A percentile compares a stretch with the other conserved stretches of the same genome.
Conservation (phyloP, 2,113 vertebrate genomes). For the Anas platyrhynchos region DNA sequence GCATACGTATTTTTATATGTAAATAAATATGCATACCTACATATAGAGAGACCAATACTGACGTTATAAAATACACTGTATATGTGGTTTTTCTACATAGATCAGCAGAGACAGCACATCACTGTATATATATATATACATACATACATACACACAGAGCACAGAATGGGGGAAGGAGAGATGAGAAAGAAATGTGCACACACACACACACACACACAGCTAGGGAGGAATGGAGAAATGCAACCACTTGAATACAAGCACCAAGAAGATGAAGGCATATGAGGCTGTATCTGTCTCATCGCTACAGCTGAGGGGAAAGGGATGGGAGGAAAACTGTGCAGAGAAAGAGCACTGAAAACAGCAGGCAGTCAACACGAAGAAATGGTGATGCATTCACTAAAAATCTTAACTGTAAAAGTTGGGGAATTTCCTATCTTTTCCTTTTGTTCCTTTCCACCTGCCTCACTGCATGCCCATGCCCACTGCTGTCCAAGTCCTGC, state of each 20-base stretch:
- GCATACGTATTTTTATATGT: not conserved
- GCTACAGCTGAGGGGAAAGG: not conserved
- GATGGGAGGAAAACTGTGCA: not conserved
- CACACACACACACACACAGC: not conserved
- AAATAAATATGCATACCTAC: not conserved
- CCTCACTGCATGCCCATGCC: not conserved
- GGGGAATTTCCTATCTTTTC: not conserved
- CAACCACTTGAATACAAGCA: not conserved
- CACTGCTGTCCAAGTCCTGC: not conserved
- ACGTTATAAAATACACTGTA: not conserved
- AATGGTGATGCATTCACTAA: not conserved
- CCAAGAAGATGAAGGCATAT: not conserved
- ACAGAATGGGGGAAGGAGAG: not conserved
- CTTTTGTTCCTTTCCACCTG: not conserved
- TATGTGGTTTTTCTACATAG: not conserved
- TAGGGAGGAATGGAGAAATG: not conserved
- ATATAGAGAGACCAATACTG: not conserved
- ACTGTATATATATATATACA: not conserved
- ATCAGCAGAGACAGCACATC: not conserved
- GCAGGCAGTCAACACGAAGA: not conserved
- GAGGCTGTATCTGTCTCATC: not conserved
- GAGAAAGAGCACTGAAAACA: conserved; percentile 18
- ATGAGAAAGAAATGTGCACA: not conserved
- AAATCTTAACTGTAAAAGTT: not conserved
- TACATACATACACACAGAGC: not conserved